Conservation (phyloP, 2,797 vertebrate species). For the Nasua narica region DNA sequence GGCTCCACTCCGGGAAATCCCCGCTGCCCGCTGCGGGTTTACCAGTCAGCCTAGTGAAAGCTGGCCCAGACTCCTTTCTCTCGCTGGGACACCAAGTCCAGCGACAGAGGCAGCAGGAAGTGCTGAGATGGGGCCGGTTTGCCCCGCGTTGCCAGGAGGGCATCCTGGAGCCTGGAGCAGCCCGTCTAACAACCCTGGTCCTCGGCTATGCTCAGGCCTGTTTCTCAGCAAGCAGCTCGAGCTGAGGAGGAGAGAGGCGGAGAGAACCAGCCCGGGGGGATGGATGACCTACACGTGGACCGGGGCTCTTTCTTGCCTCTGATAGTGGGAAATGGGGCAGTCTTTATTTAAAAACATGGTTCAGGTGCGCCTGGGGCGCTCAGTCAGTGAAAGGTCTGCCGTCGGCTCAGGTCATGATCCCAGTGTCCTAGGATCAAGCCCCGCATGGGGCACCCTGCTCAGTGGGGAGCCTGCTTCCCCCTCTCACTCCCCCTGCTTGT, state of each 20-base stretch:
- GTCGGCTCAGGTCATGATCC: no score
- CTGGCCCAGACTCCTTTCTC: neutral
- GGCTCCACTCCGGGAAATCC: neutral
- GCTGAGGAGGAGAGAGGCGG: no score
- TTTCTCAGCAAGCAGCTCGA: neutral
- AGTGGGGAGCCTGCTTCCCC: no score
- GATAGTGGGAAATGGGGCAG: neutral
- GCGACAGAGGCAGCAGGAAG: neutral
- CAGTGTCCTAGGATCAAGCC: no score
- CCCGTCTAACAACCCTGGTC: neutral
- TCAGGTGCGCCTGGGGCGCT: neutral
- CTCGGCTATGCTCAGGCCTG: neutral
- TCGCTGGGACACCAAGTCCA: neutral
- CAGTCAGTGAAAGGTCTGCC: no score
- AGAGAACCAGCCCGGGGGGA: neutral
- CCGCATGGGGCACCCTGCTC: no score
- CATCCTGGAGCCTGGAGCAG: neutral
- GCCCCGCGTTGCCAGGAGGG: neutral
- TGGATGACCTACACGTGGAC: neutral
- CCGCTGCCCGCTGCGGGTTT: neutral
- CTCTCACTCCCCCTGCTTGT: no score
- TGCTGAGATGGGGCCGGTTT: neutral
- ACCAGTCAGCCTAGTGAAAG: neutral
- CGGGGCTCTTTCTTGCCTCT: no score
- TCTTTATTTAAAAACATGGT: neutral